Conservation (phyloP, 23 tunicate species). For the Botrylloides violaceus region DNA sequence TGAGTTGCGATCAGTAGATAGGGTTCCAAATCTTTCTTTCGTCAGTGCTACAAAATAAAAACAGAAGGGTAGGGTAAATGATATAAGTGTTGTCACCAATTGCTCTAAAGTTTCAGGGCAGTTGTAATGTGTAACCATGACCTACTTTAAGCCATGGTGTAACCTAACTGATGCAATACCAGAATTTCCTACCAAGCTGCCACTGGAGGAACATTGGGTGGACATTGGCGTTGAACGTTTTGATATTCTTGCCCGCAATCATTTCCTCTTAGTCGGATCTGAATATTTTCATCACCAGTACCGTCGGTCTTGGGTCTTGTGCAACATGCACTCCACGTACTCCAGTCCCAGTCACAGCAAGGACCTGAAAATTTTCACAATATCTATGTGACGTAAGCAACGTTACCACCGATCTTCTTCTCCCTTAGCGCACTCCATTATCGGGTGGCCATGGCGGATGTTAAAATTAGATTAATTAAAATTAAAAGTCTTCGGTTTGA, state of each 20-base stretch:
- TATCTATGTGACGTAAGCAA: no score
- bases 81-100: no score
- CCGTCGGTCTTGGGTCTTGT: background rate
- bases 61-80: no score
- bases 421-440: no score
- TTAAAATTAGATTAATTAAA: no score
- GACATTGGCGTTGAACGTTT: conserved; percentile 31
- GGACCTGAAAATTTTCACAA: conserved; percentile 39
- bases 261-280: conserved; percentile 47
- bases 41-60: conserved; percentile 1
- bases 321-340: conserved; percentile 84
- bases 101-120: no score
- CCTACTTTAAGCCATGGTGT: no score
- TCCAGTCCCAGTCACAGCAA: conserved; percentile 56
- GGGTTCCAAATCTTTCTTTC: conserved; percentile 24
- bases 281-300: conserved; percentile 15
- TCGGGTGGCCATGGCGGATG: no score
- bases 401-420: no score
- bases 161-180: no score
- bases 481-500: no score
- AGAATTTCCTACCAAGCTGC: conserved; percentile 29
- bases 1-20: conserved; percentile 3
- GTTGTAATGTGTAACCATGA: no score
- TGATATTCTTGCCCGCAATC: conserved; percentile 47
- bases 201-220: conserved; percentile 16